Conservation (phyloP, 1,140 invertebrate genomes). For the Lepidurus packardi region DNA sequence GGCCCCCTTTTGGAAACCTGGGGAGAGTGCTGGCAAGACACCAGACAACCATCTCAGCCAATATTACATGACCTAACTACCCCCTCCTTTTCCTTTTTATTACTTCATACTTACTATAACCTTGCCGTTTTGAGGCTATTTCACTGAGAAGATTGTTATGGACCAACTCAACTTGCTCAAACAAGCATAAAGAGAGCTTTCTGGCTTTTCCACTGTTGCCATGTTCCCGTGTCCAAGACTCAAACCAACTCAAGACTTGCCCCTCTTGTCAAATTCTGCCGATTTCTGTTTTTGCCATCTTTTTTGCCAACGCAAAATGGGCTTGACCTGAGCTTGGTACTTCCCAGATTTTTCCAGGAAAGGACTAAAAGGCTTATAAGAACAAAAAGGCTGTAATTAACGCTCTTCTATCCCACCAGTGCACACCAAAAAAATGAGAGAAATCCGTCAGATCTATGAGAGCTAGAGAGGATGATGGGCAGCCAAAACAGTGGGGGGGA, state of each 20-base stretch:
- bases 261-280: neutral
- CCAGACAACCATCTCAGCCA: conserved; percentile 20
- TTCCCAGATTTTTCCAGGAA: neutral
- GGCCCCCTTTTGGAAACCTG: conserved; percentile 18
- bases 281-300: neutral
- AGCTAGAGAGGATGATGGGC: neutral
- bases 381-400: neutral
- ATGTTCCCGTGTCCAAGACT: neutral
- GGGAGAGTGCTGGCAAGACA: conserved; percentile 17
- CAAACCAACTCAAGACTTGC: neutral
- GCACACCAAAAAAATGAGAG: neutral
- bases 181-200: conserved; percentile 6
- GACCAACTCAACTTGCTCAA: conserved; percentile 14
- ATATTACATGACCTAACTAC: conserved; percentile 20
- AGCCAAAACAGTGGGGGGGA: neutral
- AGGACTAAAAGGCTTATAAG: neutral
- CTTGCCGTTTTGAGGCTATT: neutral
- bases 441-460: neutral
- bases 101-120: conserved; percentile 16
- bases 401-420: neutral
- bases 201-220: neutral
- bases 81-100: conserved; percentile 21
- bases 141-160: neutral
- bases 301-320: too few relatives aligned
- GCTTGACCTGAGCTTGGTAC: neutral